A percentile compares a stretch with the other conserved stretches of the same genome.
phyloP scores from a whole-genome alignment of 2,113 vertebrate genomes.

The Platichthys flesus region DNA sequence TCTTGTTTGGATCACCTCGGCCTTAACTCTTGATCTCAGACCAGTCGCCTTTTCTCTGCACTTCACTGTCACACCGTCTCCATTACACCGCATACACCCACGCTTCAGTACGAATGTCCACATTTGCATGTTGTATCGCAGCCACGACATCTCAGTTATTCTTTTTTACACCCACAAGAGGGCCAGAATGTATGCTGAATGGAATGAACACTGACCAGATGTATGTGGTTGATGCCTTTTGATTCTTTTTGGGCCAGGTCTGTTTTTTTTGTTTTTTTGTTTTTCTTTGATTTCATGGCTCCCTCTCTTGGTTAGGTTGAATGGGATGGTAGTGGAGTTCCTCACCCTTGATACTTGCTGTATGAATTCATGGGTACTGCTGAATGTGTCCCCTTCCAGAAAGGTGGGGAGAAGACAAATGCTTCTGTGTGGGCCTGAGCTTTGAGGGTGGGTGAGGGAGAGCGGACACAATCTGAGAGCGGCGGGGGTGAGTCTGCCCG shows the following conservation, averaged over 20 bases:
- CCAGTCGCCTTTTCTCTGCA: constrained; percentile 70
- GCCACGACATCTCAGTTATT: constrained; percentile 44
- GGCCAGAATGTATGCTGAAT: constrained; percentile 91
- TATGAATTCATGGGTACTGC: constrained; percentile 82
- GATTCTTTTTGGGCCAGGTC: constrained; percentile 83
- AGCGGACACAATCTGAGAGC: constrained; percentile 3
- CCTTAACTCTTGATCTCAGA: constrained; percentile 82
- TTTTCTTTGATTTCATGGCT: constrained; percentile 37
- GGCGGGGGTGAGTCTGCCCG: constrained; percentile 62
- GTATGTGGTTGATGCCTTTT: constrained; percentile 87
- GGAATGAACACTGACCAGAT: constrained; percentile 83
- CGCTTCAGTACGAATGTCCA: constrained; percentile 42
- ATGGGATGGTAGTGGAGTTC: constrained; percentile 59
- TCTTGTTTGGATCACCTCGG: constrained; percentile 84
- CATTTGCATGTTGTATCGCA: constrained; percentile 11
- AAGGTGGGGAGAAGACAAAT: not conserved
- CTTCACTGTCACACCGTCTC: constrained; percentile 15
- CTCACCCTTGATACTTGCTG: constrained; percentile 86
- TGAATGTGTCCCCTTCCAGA: constrained; percentile 81
- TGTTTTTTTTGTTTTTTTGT: constrained; percentile 75
- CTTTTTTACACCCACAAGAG: constrained; percentile 72
- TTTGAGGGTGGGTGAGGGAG: constrained; percentile 67
- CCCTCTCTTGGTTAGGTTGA: constrained; percentile 72
- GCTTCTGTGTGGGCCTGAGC: constrained; percentile 83
- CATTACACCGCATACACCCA: not conserved